A percentile compares a stretch with the other conserved stretches of the same genome.
Conservation (phyloP, 2,113 vertebrate genomes). For the Crocuta crocuta region DNA sequence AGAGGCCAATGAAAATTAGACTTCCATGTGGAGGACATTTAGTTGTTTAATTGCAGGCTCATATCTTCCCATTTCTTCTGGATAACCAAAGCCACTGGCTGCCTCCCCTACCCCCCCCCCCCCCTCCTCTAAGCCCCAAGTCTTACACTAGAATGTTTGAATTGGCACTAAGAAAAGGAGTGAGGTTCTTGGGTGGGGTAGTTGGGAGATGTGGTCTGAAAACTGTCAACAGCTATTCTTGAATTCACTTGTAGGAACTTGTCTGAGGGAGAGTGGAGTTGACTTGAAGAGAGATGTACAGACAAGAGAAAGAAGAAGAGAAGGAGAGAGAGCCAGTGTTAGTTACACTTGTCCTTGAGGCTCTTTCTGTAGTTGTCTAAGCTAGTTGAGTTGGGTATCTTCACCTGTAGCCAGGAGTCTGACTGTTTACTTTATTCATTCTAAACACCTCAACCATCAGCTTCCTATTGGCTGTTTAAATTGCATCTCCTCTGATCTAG, state of each 20-base stretch:
- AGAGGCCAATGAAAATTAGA: not conserved
- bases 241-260: conserved; percentile 49
- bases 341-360: not conserved
- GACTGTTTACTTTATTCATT: not conserved
- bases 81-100: not conserved
- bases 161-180: not conserved
- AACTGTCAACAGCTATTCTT: not conserved
- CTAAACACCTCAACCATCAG: not conserved
- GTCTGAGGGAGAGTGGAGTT: not conserved
- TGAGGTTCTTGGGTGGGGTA: not conserved
- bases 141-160: not conserved
- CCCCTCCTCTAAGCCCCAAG: too few species aligned
- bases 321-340: not conserved
- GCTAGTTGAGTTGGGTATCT: not conserved
- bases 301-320: not conserved
- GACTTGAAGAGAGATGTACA: not conserved
- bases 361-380: not conserved
- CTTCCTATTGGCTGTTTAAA: not conserved
- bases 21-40: not conserved
- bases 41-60: not conserved
- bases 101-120: not conserved
- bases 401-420: conserved; percentile 16
- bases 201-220: conserved; percentile 37
- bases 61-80: not conserved
- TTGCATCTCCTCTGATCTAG: not conserved